These are phyloP conservation scores for Moxostoma hubbsi DNA, from an alignment of 2,797 vertebrate genomes.

Conservation along the genomic window DNA sequence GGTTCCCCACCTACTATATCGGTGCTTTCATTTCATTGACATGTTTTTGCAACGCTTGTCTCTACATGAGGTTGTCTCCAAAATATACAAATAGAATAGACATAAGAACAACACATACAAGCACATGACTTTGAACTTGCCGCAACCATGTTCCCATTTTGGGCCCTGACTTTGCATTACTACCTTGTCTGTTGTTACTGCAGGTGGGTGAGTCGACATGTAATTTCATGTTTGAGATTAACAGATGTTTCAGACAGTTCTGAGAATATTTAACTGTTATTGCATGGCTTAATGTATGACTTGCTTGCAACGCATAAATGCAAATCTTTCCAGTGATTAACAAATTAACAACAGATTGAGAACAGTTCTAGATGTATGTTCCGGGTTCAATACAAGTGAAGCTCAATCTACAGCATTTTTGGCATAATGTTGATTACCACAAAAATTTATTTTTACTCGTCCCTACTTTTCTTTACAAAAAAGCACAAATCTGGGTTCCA, in stretches of 20 bases:
- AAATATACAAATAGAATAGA: constrained; percentile 33
- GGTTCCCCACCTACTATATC: constrained; percentile 58
- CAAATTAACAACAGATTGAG: background rate
- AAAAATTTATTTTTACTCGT: too few species aligned
- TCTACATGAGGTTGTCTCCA: constrained; percentile 37
- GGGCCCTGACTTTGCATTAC: constrained; percentile 19
- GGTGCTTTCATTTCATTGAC: constrained; percentile 46
- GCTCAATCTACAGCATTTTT: too few species aligned
- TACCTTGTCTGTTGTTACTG: constrained; percentile 37
- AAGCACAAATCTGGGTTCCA: too few species aligned
- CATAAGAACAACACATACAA: constrained; percentile 5
- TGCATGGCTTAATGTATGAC: background rate
- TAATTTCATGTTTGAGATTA: constrained; percentile 49
- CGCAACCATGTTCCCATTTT: constrained; percentile 8
- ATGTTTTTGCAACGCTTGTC: constrained; percentile 43
- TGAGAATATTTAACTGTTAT: constrained; percentile 27
- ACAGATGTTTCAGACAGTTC: constrained; percentile 37
- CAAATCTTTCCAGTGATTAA: constrained; percentile 8
- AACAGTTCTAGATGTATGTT: background rate
- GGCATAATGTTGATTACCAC: too few species aligned
- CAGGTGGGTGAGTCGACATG: constrained; percentile 50
- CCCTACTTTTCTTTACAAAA: too few species aligned
- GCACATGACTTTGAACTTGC: constrained; percentile 31
- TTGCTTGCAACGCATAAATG: background rate
- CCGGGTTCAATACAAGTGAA: too few species aligned